Base-by-base conservation (phyloP, 2,113 vertebrate species). In the Corythoichthys intestinalis region DNA sequence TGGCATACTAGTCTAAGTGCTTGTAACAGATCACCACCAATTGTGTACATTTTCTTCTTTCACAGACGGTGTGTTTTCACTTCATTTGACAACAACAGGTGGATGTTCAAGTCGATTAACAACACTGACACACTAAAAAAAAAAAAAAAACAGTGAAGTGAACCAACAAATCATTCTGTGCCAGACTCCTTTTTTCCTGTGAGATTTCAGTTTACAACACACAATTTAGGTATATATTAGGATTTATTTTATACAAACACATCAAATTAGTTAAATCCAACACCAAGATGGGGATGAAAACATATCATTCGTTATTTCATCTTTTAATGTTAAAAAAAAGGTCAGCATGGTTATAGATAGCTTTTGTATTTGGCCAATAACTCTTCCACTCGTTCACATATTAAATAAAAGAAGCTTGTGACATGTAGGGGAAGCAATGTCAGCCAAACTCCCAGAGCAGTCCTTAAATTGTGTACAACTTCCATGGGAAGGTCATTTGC, bases 151-250 rank as follows among this genome's bases (percentile, higher is more conserved):
- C 69, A n/a, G 62, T 67, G 50, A 48, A 78, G 68, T 57, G 78
- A 79, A 73, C 66, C 50, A 66, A 62, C 65, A 67, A 20, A 68
- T 14, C 77, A 56, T 28, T 56, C 41, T 70, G 60, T 34, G 59
- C 59, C 49, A 70, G 86, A 81, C 80, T 81, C 63, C 61, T 79
- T 65, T 84, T 77, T 84, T 76, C 81, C 80, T 70, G 80, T 72
- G 73, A 77, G 70, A 62, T 80, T 83, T 85, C 67, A 80, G 71
- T 77, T 86, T 80, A 76, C 69, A 80, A 70, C 79, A 81, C 71
- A 86, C 60, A 74, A 44, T 48, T 56, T 57, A 59, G 67, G 67
- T 80, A 90, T 92, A 92, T 92, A 92, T 91, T 92, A 92, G 78
- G 69, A 87, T 91, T 88, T 69, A 84, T 90, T 63, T 90, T 88